Percentiles rank a stretch among this genome's conserved stretches.
Conservation (phyloP, 2,888 invertebrate genomes). For the Drosophila lacicola region DNA sequence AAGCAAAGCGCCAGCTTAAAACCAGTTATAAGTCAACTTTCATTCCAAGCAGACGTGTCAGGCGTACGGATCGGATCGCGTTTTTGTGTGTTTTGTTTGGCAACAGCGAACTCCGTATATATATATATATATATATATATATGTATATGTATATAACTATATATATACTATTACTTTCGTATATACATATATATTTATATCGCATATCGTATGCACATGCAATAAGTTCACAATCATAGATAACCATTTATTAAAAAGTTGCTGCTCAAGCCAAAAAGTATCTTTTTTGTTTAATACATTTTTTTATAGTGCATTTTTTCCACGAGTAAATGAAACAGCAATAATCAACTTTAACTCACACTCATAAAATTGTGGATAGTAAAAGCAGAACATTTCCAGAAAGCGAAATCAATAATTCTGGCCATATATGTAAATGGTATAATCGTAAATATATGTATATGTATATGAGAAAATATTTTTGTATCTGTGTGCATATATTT, state of each 20-base stretch:
- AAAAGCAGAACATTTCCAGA: slow-evolving; percentile 35
- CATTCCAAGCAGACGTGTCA: slow-evolving; percentile 83
- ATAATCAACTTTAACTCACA: slow-evolving; percentile 29
- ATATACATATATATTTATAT: slow-evolving; percentile 5
- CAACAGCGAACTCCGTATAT: slow-evolving; percentile 47
- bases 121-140: slow-evolving; percentile 15
- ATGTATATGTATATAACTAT: slow-evolving; percentile 6
- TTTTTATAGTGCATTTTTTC: slow-evolving; percentile 28
- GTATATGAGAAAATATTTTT: not conserved
- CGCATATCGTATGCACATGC: slow-evolving; percentile 18
- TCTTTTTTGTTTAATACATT: slow-evolving; percentile 15
- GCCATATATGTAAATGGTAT: slow-evolving; percentile 30
- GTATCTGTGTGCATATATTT: not conserved
- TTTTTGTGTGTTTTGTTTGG: slow-evolving; percentile 55
- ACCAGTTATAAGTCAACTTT: slow-evolving; percentile 85
- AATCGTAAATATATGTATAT: slow-evolving; percentile 12
- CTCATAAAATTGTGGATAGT: slow-evolving; percentile 16
- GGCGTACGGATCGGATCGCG: slow-evolving; percentile 63
- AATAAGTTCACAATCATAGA: slow-evolving; percentile 52
- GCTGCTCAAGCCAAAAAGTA: slow-evolving; percentile 38
- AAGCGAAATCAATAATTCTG: slow-evolving; percentile 45
- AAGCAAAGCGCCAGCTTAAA: slow-evolving; percentile 66
- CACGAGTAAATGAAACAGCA: slow-evolving; percentile 30
- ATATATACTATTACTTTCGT: not conserved
- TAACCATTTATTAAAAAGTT: slow-evolving; percentile 30